Conservation (phyloP, 2,888 invertebrate species). For the Proisotoma minuta region DNA sequence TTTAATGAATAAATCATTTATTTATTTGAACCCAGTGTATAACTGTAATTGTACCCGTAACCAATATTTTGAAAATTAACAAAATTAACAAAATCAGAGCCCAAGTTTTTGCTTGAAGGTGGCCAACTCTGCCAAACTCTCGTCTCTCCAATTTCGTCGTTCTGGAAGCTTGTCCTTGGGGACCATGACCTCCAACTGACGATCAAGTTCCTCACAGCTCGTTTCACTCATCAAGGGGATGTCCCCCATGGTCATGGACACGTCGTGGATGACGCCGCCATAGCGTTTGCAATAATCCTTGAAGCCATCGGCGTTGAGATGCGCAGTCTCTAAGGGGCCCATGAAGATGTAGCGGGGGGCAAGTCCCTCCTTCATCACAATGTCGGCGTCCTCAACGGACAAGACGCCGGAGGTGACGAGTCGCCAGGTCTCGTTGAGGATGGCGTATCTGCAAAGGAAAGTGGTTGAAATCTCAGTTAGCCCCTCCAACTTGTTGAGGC, state of each 20-base stretch:
- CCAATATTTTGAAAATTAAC: not conserved
- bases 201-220: conserved; percentile 62
- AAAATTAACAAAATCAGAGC: conserved; percentile 20
- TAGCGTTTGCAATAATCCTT: conserved; percentile 62
- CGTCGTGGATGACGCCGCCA: conserved; percentile 58
- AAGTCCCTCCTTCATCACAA: conserved; percentile 88
- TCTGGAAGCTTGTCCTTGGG: conserved; percentile 69
- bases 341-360: conserved; percentile 94
- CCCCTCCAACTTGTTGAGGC: conserved; percentile 48
- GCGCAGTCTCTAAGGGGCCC: conserved; percentile 88
- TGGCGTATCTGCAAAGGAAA: conserved; percentile 67
- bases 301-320: conserved; percentile 86
- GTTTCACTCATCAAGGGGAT: conserved; percentile 69
- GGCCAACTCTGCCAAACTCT: conserved; percentile 72
- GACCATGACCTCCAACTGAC: conserved; percentile 68
- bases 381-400: conserved; percentile 80
- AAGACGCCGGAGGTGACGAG: conserved; percentile 79
- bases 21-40: too few species aligned
- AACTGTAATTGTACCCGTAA: too few species aligned
- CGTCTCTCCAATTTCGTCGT: conserved; percentile 75
- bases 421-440: conserved; percentile 87
- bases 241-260: conserved; percentile 70
- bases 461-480: not conserved
- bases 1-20: too few species aligned
- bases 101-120: conserved; percentile 65